phyloP scores from a whole-genome alignment of 2,113 vertebrate genomes.

The Atractosteus spatula region DNA sequence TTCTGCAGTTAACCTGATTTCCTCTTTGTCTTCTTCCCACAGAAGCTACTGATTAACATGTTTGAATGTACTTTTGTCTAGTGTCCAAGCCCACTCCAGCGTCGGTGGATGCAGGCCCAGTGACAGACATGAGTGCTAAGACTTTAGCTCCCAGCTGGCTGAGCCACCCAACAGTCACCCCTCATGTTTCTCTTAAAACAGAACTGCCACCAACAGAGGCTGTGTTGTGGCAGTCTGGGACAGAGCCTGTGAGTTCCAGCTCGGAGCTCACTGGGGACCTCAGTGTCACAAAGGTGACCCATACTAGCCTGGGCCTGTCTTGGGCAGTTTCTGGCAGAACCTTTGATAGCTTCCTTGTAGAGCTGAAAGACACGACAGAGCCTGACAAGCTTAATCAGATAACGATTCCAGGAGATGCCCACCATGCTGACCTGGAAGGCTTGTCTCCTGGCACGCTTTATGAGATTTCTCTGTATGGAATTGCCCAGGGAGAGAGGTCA shows the following conservation, averaged over 20 bases:
- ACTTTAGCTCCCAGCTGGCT: background rate
- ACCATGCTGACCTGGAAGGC: background rate
- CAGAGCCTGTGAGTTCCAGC: background rate
- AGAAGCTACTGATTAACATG: background rate
- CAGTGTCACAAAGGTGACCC: slow-evolving; percentile 2
- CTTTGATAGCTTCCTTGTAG: slow-evolving; percentile 12
- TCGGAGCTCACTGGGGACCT: background rate
- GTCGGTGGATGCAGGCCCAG: background rate
- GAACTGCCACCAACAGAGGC: slow-evolving; percentile 1
- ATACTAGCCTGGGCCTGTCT: background rate
- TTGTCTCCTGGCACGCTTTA: slow-evolving; percentile 13
- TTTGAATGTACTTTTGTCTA: slow-evolving; percentile 3
- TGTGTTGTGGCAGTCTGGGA: background rate
- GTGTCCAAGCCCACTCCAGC: background rate
- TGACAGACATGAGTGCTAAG: background rate
- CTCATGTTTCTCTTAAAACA: background rate
- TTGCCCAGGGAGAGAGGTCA: slow-evolving; percentile 2
- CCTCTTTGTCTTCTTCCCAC: background rate
- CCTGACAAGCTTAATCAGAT: background rate
- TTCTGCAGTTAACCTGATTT: background rate
- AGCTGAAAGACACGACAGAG: background rate
- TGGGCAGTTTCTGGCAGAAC: background rate
- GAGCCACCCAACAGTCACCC: background rate
- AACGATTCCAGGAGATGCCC: background rate
- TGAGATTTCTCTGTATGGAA: slow-evolving; percentile 12